These are phyloP conservation scores for Drosophila leonis DNA, from an alignment of 2,888 invertebrate species.

Conservation along the genomic window DNA sequence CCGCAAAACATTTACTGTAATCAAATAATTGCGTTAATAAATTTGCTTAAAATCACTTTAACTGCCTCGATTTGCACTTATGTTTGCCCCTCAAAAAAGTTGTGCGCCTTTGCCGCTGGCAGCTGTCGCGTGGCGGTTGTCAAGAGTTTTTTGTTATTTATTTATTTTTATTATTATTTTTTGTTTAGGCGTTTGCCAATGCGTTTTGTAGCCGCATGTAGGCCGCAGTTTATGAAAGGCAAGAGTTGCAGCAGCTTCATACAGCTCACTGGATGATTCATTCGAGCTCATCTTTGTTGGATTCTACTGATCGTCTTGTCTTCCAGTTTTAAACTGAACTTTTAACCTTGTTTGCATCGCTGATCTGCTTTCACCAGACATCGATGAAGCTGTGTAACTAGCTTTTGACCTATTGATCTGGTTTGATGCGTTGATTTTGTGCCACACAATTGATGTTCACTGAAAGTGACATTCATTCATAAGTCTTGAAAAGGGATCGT, in stretches of 20 bases:
- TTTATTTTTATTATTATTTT: constrained; percentile 18
- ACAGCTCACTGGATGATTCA: constrained; percentile 15
- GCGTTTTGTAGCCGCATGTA: constrained; percentile 19
- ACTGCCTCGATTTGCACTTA: constrained; percentile 67
- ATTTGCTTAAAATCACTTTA: constrained; percentile 62
- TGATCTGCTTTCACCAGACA: constrained; percentile 53
- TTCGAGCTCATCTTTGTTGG: constrained; percentile 17
- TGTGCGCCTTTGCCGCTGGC: constrained; percentile 32
- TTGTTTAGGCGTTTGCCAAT: constrained; percentile 11
- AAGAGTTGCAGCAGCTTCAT: constrained; percentile 17
- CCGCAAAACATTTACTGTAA: constrained; percentile 49
- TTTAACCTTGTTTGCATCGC: constrained; percentile 56
- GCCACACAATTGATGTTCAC: constrained; percentile 16
- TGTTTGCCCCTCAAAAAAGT: constrained; percentile 29
- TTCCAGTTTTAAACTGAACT: constrained; percentile 37
- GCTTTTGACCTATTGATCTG: constrained; percentile 54
- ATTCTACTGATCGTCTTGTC: constrained; percentile 23
- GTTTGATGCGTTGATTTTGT: constrained; percentile 21
- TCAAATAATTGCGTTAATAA: constrained; percentile 76
- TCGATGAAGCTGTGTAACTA: constrained; percentile 41
- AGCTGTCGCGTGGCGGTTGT: constrained; percentile 62
- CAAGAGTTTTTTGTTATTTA: constrained; percentile 33
- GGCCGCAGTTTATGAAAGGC: constrained; percentile 18
- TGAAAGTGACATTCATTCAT: constrained; percentile 37
- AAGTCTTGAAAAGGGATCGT: not conserved